Evolutionary conservation across 2,113 vertebrate species (phyloP).

Genomic region (Jaculus jaculus): DNA sequence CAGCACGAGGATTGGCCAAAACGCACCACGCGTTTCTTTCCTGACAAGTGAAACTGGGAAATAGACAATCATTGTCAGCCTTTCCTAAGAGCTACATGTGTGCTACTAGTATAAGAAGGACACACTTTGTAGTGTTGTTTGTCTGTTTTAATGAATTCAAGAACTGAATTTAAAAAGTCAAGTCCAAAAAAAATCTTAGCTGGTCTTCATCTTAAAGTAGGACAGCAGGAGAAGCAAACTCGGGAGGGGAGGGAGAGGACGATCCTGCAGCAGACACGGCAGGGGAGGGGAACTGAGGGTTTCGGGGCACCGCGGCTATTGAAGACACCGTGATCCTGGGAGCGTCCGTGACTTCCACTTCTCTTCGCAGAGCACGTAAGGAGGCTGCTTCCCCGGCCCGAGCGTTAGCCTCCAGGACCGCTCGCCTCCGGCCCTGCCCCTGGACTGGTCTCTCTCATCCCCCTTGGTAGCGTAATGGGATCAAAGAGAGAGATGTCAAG

Average conservation of each 20-base stretch:
- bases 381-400: slow-evolving; percentile 48
- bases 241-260: slow-evolving; percentile 48
- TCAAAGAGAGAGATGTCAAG: slow-evolving; percentile 41
- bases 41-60: neutral
- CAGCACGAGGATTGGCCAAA: neutral
- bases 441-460: neutral
- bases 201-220: slow-evolving; percentile 47
- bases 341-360: slow-evolving; percentile 64
- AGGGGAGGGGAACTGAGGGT: slow-evolving; percentile 1
- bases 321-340: slow-evolving; percentile 69
- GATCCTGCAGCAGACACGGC: slow-evolving; percentile 29
- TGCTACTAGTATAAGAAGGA: slow-evolving; percentile 76
- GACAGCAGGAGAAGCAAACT: slow-evolving; percentile 71
- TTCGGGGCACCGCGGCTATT: slow-evolving; percentile 60
- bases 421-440: neutral
- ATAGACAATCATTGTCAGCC: neutral
- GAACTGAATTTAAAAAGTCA: slow-evolving; percentile 56
- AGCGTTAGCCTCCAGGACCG: slow-evolving; percentile 61
- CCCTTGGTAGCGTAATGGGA: neutral
- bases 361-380: slow-evolving; percentile 71
- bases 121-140: neutral
- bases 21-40: neutral
- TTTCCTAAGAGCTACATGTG: slow-evolving; percentile 55
- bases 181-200: slow-evolving; percentile 9
- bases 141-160: slow-evolving; percentile 58